These are phyloP conservation scores for Drosophila austrosaltans DNA, from an alignment of 2,888 invertebrate species.

Conservation along the genomic window DNA sequence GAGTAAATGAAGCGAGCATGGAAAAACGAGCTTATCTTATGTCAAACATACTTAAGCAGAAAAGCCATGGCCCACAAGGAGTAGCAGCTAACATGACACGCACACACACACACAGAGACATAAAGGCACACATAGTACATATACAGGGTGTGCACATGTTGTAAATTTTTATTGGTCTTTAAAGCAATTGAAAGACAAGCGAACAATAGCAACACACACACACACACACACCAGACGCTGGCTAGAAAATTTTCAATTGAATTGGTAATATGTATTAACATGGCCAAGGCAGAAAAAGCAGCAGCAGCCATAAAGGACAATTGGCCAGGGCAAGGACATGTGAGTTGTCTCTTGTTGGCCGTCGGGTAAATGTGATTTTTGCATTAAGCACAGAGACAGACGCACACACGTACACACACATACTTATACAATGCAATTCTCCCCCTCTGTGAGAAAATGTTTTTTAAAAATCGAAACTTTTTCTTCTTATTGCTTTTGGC, in stretches of 20 bases:
- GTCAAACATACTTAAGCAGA: slow-evolving; percentile 69
- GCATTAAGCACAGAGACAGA: slow-evolving; percentile 36
- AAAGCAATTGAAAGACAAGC: slow-evolving; percentile 59
- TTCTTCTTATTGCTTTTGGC: slow-evolving; percentile 24
- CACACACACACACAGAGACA: slow-evolving; percentile 27
- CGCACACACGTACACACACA: neutral
- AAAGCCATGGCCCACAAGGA: slow-evolving; percentile 5
- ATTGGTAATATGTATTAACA: slow-evolving; percentile 65
- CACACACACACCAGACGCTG: neutral
- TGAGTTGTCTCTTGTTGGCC: slow-evolving; percentile 3
- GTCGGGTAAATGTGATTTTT: slow-evolving; percentile 44
- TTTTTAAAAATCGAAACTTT: slow-evolving; percentile 23
- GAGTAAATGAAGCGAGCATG: slow-evolving; percentile 66
- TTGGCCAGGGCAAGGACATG: slow-evolving; percentile 35
- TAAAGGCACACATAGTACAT: slow-evolving; percentile 8
- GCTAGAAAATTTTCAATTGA: slow-evolving; percentile 59
- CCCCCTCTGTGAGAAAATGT: slow-evolving; percentile 13
- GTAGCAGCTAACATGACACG: no score
- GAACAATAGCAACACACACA: slow-evolving; percentile 1
- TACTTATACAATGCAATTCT: slow-evolving; percentile 13
- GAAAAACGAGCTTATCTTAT: slow-evolving; percentile 67
- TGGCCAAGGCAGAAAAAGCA: slow-evolving; percentile 23
- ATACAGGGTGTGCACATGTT: slow-evolving; percentile 37
- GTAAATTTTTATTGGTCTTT: slow-evolving; percentile 65
- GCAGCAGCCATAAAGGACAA: slow-evolving; percentile 42